phyloP scores from a whole-genome alignment of 2,797 vertebrate species.

The Hybognathus amarus region DNA sequence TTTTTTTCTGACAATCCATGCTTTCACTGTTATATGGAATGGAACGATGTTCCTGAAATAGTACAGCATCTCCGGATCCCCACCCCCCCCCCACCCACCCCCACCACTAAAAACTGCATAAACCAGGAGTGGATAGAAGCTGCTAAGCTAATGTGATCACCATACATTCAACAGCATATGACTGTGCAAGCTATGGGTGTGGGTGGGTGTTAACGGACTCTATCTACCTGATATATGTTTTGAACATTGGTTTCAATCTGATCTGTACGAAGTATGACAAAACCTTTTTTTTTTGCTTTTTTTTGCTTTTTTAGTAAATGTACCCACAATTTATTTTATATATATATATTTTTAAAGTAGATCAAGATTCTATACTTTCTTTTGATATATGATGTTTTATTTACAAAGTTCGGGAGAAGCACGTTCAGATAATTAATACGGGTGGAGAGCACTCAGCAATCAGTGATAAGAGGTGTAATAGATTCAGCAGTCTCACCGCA shows the following conservation, averaged over 20 bases:
- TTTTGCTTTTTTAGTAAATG: not conserved
- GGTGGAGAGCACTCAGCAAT: too few relatives aligned
- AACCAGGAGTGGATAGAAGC: not conserved
- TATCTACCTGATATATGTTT: not conserved
- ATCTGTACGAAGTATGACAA: too few relatives aligned
- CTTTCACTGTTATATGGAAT: not conserved
- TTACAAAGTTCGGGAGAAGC: too few relatives aligned
- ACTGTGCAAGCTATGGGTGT: not conserved
- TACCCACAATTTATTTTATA: too few relatives aligned
- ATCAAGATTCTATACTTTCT: too few relatives aligned
- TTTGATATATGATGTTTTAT: not conserved
- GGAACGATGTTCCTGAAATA: not conserved
- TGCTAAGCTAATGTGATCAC: not conserved
- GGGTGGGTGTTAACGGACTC: not conserved
- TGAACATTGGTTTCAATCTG: not conserved
- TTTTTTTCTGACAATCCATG: not conserved
- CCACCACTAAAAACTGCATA: too few relatives aligned
- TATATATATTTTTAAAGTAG: too few relatives aligned
- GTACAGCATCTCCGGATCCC: not conserved
- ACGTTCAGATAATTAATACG: too few relatives aligned
- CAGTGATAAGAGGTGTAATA: too few relatives aligned
- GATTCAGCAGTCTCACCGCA: too few relatives aligned
- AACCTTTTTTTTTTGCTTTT: too few relatives aligned
- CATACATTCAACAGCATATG: not conserved
- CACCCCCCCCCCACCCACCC: too few relatives aligned